Evolutionary conservation across 1,140 invertebrate genomes (phyloP), one percentile per base, ranked within the genome.

Genomic region (Ceratina australensis): DNA sequence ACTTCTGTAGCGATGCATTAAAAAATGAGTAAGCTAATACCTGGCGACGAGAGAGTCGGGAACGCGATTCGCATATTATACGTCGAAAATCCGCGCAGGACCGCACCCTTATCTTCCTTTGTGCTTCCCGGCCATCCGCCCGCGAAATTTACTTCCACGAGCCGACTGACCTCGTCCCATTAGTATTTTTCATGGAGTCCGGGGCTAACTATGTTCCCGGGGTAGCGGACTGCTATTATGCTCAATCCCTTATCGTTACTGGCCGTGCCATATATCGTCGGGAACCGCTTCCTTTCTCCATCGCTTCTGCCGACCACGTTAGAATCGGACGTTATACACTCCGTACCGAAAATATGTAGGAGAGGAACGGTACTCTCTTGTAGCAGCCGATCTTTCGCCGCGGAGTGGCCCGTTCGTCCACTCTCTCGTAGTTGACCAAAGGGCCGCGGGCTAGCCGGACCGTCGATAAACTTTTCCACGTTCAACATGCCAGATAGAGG

Each of bases 161-260:
- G 74, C 79, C 71, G 85, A 76, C 78, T 87, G 87, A 89, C 89
- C 87, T 84, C 83, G 83, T 88, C 84, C 88, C 87, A 90, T 90
- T 89, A 89, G 87, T 90, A 91, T 91, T 91, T 91, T 91, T 91
- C 88, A 90, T 84, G 78, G 84, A 81, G 79, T 75, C 72, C 52
- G 16, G 33, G 77, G 76, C 59, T 87, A 81, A 89, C 87, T 87
- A 87, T 86, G 81, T 86, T 79, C 83, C 81, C 85, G 78, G 24
- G 81, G 79, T 89, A 83, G 84, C 79, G 76, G 83, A 56, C 82
- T 79, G 72, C 89, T 89, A 90, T 90, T 90, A 89, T 89, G 81
- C 86, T 86, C 85, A 84, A 89, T 87, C 87, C 85, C 88, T 89
- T 90, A 90, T 90, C 89, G 88, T 89, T 85, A 87, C 83, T 57